phyloP scores from a whole-genome alignment of 1,140 invertebrate species.

The Drosophila pectinifera region DNA sequence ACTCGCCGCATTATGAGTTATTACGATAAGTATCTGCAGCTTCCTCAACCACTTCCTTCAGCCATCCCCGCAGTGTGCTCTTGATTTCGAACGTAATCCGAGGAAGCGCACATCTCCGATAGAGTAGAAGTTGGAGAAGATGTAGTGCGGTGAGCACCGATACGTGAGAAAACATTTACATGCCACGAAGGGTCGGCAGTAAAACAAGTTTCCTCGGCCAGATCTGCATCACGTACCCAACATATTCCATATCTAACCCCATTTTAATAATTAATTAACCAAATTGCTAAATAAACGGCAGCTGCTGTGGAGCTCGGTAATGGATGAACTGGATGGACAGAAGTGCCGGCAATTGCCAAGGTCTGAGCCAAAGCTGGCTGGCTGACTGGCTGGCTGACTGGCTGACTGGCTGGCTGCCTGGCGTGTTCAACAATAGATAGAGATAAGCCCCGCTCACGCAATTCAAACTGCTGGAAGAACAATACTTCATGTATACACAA shows the following conservation, averaged over 20 bases:
- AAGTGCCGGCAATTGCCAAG: slow-evolving; percentile 24
- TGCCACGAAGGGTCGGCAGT: not conserved
- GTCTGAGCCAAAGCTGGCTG: slow-evolving; percentile 21
- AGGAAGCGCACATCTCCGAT: slow-evolving; percentile 14
- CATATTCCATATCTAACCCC: slow-evolving; percentile 23
- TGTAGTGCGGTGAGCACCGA: slow-evolving; percentile 5
- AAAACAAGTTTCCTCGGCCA: slow-evolving; percentile 7
- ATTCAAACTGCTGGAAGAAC: slow-evolving; percentile 13
- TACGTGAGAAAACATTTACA: slow-evolving; percentile 22
- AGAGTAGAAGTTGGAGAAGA: not conserved
- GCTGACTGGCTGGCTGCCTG: too few species aligned
- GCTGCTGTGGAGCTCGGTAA: slow-evolving; percentile 12
- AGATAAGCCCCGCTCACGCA: slow-evolving; percentile 50
- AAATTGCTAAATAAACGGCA: slow-evolving; percentile 59
- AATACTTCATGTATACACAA: slow-evolving; percentile 25
- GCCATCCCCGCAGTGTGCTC: slow-evolving; percentile 6
- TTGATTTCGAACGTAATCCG: slow-evolving; percentile 33
- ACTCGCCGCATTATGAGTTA: slow-evolving; percentile 53
- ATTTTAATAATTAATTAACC: slow-evolving; percentile 61
- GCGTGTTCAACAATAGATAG: slow-evolving; percentile 26
- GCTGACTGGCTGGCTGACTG: too few species aligned
- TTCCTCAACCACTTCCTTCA: slow-evolving; percentile 37
- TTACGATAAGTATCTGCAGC: slow-evolving; percentile 25
- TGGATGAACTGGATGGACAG: not conserved
- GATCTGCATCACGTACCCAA: slow-evolving; percentile 14